phyloP scores from a whole-genome alignment of 2,113 vertebrate genomes.

The Aldabrachelys gigantea region DNA sequence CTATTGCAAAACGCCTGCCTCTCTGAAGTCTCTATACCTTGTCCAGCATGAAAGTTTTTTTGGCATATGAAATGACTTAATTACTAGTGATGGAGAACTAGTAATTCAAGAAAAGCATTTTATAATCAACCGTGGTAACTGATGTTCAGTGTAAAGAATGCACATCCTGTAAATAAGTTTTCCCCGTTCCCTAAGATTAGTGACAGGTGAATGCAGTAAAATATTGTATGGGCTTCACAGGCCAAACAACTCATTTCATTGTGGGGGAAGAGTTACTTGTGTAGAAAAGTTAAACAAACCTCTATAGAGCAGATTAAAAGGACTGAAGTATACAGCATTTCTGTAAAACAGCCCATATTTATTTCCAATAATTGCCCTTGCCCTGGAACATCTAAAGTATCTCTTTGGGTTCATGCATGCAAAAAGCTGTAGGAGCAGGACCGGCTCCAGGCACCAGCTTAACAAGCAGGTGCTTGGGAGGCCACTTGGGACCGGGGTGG shows the following conservation, averaged over 20 bases:
- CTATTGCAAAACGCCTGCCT: neutral
- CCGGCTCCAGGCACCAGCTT: no score
- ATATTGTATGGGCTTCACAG: neutral
- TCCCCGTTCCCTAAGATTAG: neutral
- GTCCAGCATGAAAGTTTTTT: conserved; percentile 16
- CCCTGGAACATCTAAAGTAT: neutral
- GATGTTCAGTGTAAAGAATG: rapidly evolving
- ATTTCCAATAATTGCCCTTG: neutral
- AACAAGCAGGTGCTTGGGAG: no score
- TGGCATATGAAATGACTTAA: conserved; percentile 31
- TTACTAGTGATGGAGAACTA: conserved; percentile 1
- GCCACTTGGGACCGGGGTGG: no score
- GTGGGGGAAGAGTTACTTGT: neutral
- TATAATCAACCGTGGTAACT: neutral
- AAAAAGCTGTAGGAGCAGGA: neutral
- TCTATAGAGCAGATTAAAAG: neutral
- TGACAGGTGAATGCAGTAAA: conserved; percentile 25
- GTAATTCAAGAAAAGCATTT: neutral
- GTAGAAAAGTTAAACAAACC: neutral
- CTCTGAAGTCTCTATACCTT: conserved; percentile 5
- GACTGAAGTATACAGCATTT: neutral
- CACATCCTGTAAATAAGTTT: neutral
- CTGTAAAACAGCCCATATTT: neutral
- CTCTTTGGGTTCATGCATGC: rapidly evolving
- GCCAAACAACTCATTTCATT: conserved; percentile 1